Conservation (phyloP, 2,113 vertebrate genomes). For the Fulmarus glacialis region DNA sequence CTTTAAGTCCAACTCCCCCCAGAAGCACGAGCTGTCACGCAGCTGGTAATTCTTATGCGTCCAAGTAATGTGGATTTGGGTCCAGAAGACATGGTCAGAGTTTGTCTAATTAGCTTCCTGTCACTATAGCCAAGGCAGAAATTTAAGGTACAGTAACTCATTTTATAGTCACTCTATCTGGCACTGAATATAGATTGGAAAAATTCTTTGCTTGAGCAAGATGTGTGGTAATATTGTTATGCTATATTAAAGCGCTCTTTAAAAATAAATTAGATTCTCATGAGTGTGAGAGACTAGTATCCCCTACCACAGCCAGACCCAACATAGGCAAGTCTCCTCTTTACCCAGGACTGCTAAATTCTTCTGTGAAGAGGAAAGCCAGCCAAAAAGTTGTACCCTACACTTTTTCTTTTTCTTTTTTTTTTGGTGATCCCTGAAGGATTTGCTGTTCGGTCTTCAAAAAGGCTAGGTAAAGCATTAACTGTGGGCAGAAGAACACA, state of each 20-base stretch:
- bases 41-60: slow-evolving; percentile 9
- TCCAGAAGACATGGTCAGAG: slow-evolving; percentile 21
- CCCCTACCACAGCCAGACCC: neutral
- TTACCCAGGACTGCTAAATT: neutral
- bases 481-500: neutral
- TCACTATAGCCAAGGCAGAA: slow-evolving; percentile 49
- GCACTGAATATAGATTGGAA: slow-evolving; percentile 68
- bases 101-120: slow-evolving; percentile 69
- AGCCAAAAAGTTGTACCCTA: neutral
- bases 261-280: slow-evolving; percentile 53
- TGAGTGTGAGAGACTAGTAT: neutral
- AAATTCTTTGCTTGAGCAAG: slow-evolving; percentile 68
- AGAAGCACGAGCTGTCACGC: neutral
- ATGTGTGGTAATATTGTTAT: slow-evolving; percentile 58
- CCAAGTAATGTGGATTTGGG: slow-evolving; percentile 17
- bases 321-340: neutral
- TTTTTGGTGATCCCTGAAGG: neutral
- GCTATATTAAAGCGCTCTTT: slow-evolving; percentile 58
- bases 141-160: slow-evolving; percentile 58
- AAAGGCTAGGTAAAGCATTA: neutral
- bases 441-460: neutral
- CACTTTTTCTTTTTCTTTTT: neutral
- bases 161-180: slow-evolving; percentile 58
- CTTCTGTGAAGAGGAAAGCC: neutral
- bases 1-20: neutral